Base-by-base conservation (phyloP, 2,113 vertebrate species). In the Syngnathus floridae region DNA sequence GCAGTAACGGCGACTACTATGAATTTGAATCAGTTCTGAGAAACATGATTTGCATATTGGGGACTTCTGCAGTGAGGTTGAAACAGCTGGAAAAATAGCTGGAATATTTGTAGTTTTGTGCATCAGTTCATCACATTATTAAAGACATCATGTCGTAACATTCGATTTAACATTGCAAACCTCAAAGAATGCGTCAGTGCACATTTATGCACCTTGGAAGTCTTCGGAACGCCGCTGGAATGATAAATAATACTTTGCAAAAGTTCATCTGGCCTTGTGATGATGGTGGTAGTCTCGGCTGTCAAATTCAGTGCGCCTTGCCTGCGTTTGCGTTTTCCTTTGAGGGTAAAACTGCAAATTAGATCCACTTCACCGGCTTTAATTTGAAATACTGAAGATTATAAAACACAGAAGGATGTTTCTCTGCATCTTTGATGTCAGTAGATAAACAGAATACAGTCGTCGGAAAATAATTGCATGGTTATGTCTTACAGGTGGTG, bases 401-500 rank as follows among this genome's bases (percentile, higher is more conserved):
- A 35, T 7, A 56, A 56, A 35, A 35, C 26, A 56, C 13, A 54
- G 21, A 4, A 21, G 1, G 4, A 14, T 2, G 11, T 26, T 14
- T 7, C 52, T 31, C 52, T 1, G 1, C 36, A 19, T 58, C 31
- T 7, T 17, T 56, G 54, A 56, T 7, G 26, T 35, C 5, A 3
- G 13, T 55, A 22, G 4, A 54, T 22, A 31, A 31, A 35, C 26
- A 35, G 9, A 14, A 14, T 7, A 48, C 19, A 51, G 4, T 0
- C 19, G 26, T 31, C 3, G 26, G 26, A 31, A 31, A 31, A 31
- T 31, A n/a, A 13, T 49, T 21, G 48, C 1, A 5, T 46, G 14
- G 67, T 73, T 14, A 65, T 4, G 21, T 67, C 58, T 63, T 59
- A 62, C 64, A 56, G 49, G 76, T 22, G 65, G 40, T 61, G 45